Evolutionary conservation across 1,140 invertebrate species (phyloP).

Genomic region (Helicoverpa armigera): DNA sequence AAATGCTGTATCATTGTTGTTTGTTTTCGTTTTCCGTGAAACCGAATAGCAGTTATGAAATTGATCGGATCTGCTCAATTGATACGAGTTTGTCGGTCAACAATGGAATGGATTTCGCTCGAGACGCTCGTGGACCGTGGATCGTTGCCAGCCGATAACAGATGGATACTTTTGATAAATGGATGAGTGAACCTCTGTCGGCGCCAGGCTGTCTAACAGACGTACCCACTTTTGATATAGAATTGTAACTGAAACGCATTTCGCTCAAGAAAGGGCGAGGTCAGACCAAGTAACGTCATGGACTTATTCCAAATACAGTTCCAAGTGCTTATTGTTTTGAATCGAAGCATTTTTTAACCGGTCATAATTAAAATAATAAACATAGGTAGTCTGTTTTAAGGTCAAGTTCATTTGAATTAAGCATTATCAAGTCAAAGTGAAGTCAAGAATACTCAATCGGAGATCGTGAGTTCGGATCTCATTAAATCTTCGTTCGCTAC

Average conservation of each 20-base stretch:
- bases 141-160: slow-evolving; percentile 56
- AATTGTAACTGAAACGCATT: not conserved
- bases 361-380: too few relatives aligned
- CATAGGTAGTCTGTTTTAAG: not conserved
- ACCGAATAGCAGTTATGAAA: slow-evolving; percentile 6
- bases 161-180: slow-evolving; percentile 57
- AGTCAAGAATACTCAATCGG: slow-evolving; percentile 21
- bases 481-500: slow-evolving; percentile 26
- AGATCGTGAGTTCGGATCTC: slow-evolving; percentile 23
- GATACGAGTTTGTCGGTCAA: slow-evolving; percentile 21
- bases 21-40: not conserved
- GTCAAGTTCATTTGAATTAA: slow-evolving; percentile 4
- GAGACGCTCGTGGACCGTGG: slow-evolving; percentile 37
- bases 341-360: too few relatives aligned
- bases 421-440: slow-evolving; percentile 11
- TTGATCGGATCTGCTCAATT: slow-evolving; percentile 6
- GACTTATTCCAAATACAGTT: not conserved
- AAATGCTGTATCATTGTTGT: not conserved
- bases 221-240: slow-evolving; percentile 19
- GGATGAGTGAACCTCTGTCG: slow-evolving; percentile 46
- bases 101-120: slow-evolving; percentile 46
- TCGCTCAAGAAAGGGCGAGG: too few relatives aligned
- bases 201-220: slow-evolving; percentile 63
- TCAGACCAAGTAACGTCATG: not conserved
- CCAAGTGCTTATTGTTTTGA: not conserved